Conservation (phyloP, 2,113 vertebrate species). For the Pungitius pungitius region DNA sequence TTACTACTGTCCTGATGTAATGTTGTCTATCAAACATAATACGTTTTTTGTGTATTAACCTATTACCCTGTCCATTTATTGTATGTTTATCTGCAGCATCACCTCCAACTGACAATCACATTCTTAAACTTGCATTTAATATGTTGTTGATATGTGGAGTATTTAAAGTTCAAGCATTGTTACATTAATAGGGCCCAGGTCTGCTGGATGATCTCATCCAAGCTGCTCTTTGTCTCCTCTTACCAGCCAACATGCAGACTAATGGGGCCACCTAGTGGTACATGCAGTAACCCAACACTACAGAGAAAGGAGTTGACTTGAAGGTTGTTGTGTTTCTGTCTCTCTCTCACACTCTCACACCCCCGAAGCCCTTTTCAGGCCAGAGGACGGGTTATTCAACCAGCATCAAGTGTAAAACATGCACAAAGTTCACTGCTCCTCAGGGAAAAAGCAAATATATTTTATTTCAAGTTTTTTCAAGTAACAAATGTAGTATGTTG, state of each 20-base stretch:
- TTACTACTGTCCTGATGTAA: not conserved
- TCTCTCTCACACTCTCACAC: no score
- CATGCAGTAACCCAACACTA: not conserved
- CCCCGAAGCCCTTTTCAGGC: not conserved
- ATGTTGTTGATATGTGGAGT: not conserved
- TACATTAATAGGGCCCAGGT: not conserved
- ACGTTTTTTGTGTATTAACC: not conserved
- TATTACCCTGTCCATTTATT: not conserved
- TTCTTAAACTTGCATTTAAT: not conserved
- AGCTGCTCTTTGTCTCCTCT: conserved; percentile 55
- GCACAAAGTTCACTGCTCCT: not conserved
- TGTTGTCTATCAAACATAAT: not conserved
- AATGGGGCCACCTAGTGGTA: conserved; percentile 53
- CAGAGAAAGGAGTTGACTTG: no score
- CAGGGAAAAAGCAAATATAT: not conserved
- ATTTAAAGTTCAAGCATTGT: conserved; percentile 18
- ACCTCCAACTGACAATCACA: not conserved
- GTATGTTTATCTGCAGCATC: not conserved
- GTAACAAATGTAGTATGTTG: not conserved
- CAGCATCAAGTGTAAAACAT: not conserved
- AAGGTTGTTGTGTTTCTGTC: no score
- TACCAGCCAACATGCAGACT: conserved; percentile 7
- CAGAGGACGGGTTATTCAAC: not conserved
- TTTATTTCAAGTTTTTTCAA: not conserved
- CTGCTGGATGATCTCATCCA: conserved; percentile 66